Base-by-base conservation (phyloP, 1,140 invertebrate genomes). In the Physella acuta region DNA sequence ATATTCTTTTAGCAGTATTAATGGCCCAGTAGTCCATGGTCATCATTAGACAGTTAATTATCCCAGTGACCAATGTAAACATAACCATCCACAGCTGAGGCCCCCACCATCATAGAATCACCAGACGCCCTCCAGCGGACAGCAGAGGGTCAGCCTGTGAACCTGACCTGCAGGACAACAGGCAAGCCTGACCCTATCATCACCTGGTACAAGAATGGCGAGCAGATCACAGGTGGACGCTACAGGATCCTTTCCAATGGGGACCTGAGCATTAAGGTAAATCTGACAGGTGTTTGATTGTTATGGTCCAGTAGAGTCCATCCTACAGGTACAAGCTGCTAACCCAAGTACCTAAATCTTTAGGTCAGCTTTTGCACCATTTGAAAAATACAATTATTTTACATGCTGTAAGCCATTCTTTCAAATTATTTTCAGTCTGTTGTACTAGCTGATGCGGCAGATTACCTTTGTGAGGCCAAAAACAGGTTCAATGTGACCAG, bases 151-250 rank as follows among this genome's bases (percentile, higher is more conserved):
- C 90, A 90, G 55, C 89, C 90, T 51, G 90, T 95, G 0, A 92
- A 89, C 62, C 85, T 99, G 76, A 93, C 89, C 16, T 99, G 97
- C 85, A 89, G 91, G 56, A 94, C 97, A n/a, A 94, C 95, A 85
- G 97, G 95, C 30, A 95, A 96, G 0, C 97, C 97, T 1, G 93
- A 93, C 80, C 95, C 97, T 0, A 88, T 90, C 70, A 92, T 99
- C n/a, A 94, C 93, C 80, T 99, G 97, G 97, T 89, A 92, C 71
- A 90, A 90, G 69, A 92, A 92, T 75, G 90, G 89, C 26, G 68
- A 90, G 77, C 92, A 92, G 83, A 84, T 95, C 56, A 97, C 92
- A 64, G 94, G 94, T 0, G 94, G 92, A 20, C 88, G 91, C 24
- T 95, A 91, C 84, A 88, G 87, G 66, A 89, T 91, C 24, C 81